Evolutionary conservation across 1,140 invertebrate genomes (phyloP).

Genomic region (Aphidius ervi): DNA sequence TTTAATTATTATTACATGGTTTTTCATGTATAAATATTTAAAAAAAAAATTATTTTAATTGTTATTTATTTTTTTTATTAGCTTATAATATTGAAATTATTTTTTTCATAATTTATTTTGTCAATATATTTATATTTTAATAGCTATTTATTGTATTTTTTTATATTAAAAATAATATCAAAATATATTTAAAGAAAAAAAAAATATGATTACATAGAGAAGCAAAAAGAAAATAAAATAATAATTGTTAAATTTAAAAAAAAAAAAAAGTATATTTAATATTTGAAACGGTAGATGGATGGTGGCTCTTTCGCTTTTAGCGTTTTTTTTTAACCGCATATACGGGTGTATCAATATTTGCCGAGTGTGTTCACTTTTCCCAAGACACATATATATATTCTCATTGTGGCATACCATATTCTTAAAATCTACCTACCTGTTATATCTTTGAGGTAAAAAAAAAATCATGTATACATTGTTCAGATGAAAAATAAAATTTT

Average conservation of each 20-base stretch:
- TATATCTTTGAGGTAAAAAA: not conserved
- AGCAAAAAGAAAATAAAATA: no score
- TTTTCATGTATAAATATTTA: no score
- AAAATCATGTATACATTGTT: not conserved
- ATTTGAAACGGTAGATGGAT: slow-evolving; percentile 13
- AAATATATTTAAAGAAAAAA: no score
- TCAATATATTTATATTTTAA: no score
- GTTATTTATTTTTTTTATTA: no score
- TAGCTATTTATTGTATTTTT: no score
- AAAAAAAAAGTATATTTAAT: not conserved
- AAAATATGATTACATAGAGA: no score
- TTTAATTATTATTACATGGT: no score
- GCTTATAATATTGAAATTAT: no score
- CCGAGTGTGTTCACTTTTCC: slow-evolving; percentile 7
- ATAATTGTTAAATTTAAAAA: not conserved
- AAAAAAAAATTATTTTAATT: no score
- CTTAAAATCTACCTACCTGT: slow-evolving; percentile 10
- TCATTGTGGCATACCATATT: not conserved
- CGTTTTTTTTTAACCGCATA: slow-evolving; percentile 15
- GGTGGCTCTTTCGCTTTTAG: slow-evolving; percentile 21
- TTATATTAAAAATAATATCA: no score
- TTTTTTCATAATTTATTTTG: no score
- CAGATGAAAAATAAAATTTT: slow-evolving; percentile 1
- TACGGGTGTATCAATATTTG: slow-evolving; percentile 18
- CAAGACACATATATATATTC: not conserved